Evolutionary conservation across 2,888 invertebrate species (phyloP), one percentile per base, ranked within the genome.

Genomic region (Mythimna impura): DNA sequence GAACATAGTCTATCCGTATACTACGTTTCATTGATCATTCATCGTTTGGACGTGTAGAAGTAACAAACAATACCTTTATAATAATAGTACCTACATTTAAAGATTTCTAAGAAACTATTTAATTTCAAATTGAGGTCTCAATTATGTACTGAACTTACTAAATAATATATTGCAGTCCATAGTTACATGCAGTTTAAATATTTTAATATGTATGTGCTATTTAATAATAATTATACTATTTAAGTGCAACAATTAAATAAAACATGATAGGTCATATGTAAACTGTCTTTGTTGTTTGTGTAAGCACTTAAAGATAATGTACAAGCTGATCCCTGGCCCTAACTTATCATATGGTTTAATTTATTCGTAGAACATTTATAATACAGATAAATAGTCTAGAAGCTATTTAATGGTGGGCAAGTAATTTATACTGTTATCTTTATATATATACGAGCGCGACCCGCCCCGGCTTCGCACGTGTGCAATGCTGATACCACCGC

Each of bases 181-280:
- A 47, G 17, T 17, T 47, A 17, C n/a, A 50, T 3, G 12, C 14
- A 43, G 36, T 62, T 71, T 14, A 30, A 63, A 43, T 25, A 22
- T 50, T 71, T n/a, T n/a, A 25, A 70, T 14, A 20, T 12, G 12
- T 17, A 54, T 10, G 20, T 52, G 9, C 10, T n/a, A 36, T 43
- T 34, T 72, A 73, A 73, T 25, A 25, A 25, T 10, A n/a, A n/a
- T n/a, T n/a, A 14, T 52, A 6, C 10, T 22, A 36, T 43, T 36
- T 73, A 73, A 73, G 8, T 43, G 74, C 50, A 34, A 9, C 50
- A 64, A 73, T 64, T 74, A 74, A 5, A 43, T 58, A 43, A 20
- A 52, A 47, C 34, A 64, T 63, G 30, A 12, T n/a, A 58, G 25
- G 57, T 58, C 63, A n/a, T 14, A 72, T 57, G 34, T 54, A n/a